These are phyloP conservation scores for Tanypteryx hageni DNA, from an alignment of 2,888 invertebrate species.

Conservation along the genomic window DNA sequence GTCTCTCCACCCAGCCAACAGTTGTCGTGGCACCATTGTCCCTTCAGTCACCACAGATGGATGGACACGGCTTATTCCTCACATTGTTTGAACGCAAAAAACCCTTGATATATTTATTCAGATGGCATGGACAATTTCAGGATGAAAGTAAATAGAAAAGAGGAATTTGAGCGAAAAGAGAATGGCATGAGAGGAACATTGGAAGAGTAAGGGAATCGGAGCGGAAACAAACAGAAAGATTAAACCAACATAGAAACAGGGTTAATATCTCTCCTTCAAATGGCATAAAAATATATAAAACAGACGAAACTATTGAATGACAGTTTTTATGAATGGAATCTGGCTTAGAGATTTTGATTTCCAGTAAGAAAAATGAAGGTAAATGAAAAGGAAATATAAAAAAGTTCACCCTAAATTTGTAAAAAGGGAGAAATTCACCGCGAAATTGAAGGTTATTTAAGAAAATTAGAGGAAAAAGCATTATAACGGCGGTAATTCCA, in stretches of 20 bases:
- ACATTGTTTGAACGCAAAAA: conserved; percentile 12
- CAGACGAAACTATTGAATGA: not conserved
- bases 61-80: conserved; percentile 23
- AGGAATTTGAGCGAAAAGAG: not conserved
- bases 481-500: too few species aligned
- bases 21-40: too few species aligned
- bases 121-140: not conserved
- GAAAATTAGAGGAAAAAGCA: too few species aligned
- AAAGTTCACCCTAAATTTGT: too few species aligned
- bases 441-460: too few species aligned
- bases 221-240: not conserved
- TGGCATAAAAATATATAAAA: not conserved
- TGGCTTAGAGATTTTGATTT: not conserved
- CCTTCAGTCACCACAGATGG: too few species aligned
- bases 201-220: not conserved
- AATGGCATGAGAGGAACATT: not conserved
- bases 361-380: not conserved
- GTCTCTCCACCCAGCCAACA: too few species aligned
- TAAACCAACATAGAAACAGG: not conserved
- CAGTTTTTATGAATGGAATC: not conserved
- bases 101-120: conserved; percentile 21
- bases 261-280: not conserved
- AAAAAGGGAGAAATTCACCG: too few species aligned
- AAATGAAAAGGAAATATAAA: not conserved
- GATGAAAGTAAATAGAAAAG: not conserved